Base-by-base conservation (phyloP, 1,140 invertebrate species). In the Leptestheria dahalacensis region DNA sequence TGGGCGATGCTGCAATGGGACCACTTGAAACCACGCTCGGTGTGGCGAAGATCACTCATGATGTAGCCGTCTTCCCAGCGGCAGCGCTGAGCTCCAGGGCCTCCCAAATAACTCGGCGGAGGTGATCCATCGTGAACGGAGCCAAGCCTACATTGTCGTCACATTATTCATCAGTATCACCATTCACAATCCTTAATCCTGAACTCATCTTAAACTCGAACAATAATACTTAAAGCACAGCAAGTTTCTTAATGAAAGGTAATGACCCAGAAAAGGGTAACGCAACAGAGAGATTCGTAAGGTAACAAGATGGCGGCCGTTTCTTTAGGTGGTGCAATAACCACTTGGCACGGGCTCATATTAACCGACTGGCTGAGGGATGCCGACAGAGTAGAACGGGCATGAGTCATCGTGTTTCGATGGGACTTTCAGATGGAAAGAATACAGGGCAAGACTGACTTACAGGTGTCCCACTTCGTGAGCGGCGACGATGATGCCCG, bases 381-480 rank as follows among this genome's bases (percentile, higher is more conserved):
- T n/a, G n/a, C n/a, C n/a, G n/a, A n/a, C n/a, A n/a, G n/a, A n/a
- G n/a, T n/a, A n/a, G n/a, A n/a, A n/a, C n/a, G n/a, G n/a, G n/a
- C n/a, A n/a, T n/a, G n/a, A n/a, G n/a, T n/a, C n/a, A n/a, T n/a
- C n/a, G n/a, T n/a, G n/a, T n/a, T n/a, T n/a, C n/a, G n/a, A n/a
- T n/a, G n/a, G n/a, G n/a, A n/a, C n/a, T n/a, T n/a, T n/a, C n/a
- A n/a, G n/a, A n/a, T n/a, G n/a, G 6, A 0, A 48, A 62, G 28
- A 50, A 18, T 10, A n/a, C 28, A 55, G 11, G 23, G 52, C 4
- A 65, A 20, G 11, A 60, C 51, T 41, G 62, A 85, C 88, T 90
- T 82, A 95, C 90, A 95, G 81, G 79, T 95, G 91, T 64, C 91
- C 91, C 65, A 94, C 88, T 88, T 95, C 91, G 71, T 95, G 91